Evolutionary conservation across 2,797 vertebrate genomes (phyloP).

Genomic region (Acanthopagrus latus): DNA sequence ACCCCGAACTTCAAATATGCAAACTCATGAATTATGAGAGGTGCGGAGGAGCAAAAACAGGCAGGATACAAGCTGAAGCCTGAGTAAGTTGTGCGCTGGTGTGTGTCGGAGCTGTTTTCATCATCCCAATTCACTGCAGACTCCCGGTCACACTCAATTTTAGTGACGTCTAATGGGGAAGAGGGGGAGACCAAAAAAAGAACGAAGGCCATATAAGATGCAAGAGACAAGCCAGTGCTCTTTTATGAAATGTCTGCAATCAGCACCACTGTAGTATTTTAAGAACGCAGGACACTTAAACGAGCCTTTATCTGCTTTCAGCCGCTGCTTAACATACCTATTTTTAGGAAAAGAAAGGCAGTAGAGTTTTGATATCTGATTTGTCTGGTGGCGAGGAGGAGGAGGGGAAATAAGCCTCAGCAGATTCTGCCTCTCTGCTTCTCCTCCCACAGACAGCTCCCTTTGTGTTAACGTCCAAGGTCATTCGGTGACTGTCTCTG

Average conservation of each 20-base stretch:
- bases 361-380: constrained; percentile 43
- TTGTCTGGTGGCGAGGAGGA: constrained; percentile 14
- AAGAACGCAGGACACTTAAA: not conserved
- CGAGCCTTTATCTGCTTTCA: constrained; percentile 22
- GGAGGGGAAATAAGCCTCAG: constrained; percentile 2
- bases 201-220: constrained; percentile 11
- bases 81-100: constrained; percentile 18
- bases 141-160: constrained; percentile 20
- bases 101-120: constrained; percentile 30
- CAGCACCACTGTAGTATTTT: not conserved
- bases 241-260: constrained; percentile 21
- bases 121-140: constrained; percentile 22
- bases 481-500: constrained; percentile 49
- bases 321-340: constrained; percentile 10
- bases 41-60: constrained; percentile 26
- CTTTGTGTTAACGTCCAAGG: constrained; percentile 66
- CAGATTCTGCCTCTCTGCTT: constrained; percentile 17
- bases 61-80: constrained; percentile 5
- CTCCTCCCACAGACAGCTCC: constrained; percentile 31
- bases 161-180: not conserved
- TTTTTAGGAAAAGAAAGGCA: constrained; percentile 30
- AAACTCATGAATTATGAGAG: constrained; percentile 29
- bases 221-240: constrained; percentile 9
- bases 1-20: constrained; percentile 15
- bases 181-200: not conserved